These are phyloP conservation scores for Triops cancriformis DNA, from an alignment of 1,140 invertebrate species.

Conservation along the genomic window DNA sequence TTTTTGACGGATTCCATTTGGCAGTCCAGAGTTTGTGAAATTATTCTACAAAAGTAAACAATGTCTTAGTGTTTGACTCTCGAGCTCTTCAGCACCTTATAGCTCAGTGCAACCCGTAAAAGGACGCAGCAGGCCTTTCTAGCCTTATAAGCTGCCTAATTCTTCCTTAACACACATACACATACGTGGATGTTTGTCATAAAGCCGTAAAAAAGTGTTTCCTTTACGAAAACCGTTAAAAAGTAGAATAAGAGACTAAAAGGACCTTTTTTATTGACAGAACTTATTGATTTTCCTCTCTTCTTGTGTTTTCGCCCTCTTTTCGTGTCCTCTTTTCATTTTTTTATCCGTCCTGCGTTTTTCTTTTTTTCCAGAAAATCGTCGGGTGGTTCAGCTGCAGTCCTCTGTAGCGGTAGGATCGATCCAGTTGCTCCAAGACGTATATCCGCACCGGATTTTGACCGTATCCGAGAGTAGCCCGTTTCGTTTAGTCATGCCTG, in stretches of 20 bases:
- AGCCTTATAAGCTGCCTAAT: background rate
- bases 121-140: background rate
- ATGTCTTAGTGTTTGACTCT: too few relatives aligned
- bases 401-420: constrained; percentile 12
- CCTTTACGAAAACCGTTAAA: background rate
- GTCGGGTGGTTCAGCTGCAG: constrained; percentile 21
- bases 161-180: background rate
- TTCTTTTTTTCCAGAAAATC: background rate
- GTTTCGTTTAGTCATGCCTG: constrained; percentile 26
- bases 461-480: constrained; percentile 19
- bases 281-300: background rate
- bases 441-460: constrained; percentile 22
- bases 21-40: too few relatives aligned
- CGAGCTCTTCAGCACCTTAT: too few relatives aligned
- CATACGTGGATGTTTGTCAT: background rate
- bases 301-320: background rate
- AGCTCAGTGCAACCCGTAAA: background rate
- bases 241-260: background rate
- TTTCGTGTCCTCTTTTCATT: background rate
- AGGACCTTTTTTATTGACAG: background rate
- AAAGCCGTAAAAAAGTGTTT: background rate
- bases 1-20: too few relatives aligned
- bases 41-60: too few relatives aligned
- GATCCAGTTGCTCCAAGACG: constrained; percentile 20
- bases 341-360: constrained; percentile 10